Base-by-base conservation (phyloP, 2,113 vertebrate genomes). In the Pseudorasbora parva region DNA sequence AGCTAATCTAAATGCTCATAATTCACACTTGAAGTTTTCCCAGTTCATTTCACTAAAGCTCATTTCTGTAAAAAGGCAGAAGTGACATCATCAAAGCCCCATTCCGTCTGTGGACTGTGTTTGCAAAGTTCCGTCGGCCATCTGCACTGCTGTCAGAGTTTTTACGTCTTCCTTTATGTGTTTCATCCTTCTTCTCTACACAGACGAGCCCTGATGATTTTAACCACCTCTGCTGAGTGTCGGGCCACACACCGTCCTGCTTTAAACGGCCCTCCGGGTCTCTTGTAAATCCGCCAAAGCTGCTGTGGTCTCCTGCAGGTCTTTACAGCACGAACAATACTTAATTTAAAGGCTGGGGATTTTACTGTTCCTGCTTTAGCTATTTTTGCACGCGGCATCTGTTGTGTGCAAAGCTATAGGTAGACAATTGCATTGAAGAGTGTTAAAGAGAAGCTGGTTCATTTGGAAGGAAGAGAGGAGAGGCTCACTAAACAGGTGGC, bases 141-240 rank as follows among this genome's bases (percentile, higher is more conserved):
- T 79, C 81, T 86, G 85, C 81, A 78, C 75, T 45, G 19, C 27
- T 51, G 30, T 81, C 47, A 57, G 25, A 45, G 57, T 27, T 33
- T 86, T 77, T 86, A 78, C 72, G 74, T 64, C 43, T 68, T 51
- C 21, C 77, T 83, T 83, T 83, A 83, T 73, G 85, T 83, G 59
- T 60, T 73, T 76, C 72, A 23, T n/a, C 57, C 57, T 62, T 60
- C 21, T 12, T 14, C 49, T 78, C 43, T 62, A 37, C 68, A 64
- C 47, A 23, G 57, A 56, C 21, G 30, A 30, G n/a, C 41, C 45
- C 85, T 83, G 59, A 73, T 82, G 41, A 82, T 86, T 41, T 19
- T 21, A 23, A 23, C 15, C 73, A 27, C 30, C 30, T 68, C 59
- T 37, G 49, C 27, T 45, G 2, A 82, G 73, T 43, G 49, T 41